Conservation (phyloP, 2,888 invertebrate species). For the Camptogramma bilineatum region DNA sequence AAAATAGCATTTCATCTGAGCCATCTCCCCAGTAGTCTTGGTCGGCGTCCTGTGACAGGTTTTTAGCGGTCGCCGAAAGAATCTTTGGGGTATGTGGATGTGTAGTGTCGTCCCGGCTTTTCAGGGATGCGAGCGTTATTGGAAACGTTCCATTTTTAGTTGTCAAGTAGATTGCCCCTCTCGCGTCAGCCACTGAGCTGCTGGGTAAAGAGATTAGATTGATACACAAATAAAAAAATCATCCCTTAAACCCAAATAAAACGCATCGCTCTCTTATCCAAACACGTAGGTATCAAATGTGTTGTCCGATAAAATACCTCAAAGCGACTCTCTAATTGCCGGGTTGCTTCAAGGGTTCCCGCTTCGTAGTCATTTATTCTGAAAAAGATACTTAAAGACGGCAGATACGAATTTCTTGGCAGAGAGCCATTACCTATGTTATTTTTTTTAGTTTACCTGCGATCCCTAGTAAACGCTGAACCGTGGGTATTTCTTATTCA, state of each 20-base stretch:
- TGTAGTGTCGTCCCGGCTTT: constrained; percentile 64
- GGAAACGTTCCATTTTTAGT: constrained; percentile 83
- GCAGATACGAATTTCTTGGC: constrained; percentile 56
- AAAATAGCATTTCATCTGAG: constrained; percentile 65
- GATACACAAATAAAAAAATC: constrained; percentile 10
- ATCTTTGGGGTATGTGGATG: constrained; percentile 67
- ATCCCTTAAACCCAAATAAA: constrained; percentile 3
- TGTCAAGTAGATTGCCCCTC: constrained; percentile 82
- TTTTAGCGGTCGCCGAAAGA: constrained; percentile 70
- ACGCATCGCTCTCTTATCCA: constrained; percentile 6
- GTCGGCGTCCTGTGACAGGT: constrained; percentile 60
- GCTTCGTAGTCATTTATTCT: constrained; percentile 54
- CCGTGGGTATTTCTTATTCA: constrained; percentile 46
- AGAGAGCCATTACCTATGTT: constrained; percentile 53
- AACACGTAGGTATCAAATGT: constrained; percentile 12
- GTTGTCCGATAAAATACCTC: constrained; percentile 19
- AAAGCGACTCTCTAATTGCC: constrained; percentile 56
- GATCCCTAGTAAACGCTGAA: constrained; percentile 31
- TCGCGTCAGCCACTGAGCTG: constrained; percentile 65
- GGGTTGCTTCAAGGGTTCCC: constrained; percentile 49
- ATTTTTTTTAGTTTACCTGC: constrained; percentile 64
- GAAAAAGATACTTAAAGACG: constrained; percentile 52
- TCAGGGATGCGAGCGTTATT: constrained; percentile 77
- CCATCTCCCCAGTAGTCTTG: constrained; percentile 65
- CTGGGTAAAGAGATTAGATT: constrained; percentile 57